Conservation (phyloP, 2,113 vertebrate genomes). For the Danionella cerebrum region DNA sequence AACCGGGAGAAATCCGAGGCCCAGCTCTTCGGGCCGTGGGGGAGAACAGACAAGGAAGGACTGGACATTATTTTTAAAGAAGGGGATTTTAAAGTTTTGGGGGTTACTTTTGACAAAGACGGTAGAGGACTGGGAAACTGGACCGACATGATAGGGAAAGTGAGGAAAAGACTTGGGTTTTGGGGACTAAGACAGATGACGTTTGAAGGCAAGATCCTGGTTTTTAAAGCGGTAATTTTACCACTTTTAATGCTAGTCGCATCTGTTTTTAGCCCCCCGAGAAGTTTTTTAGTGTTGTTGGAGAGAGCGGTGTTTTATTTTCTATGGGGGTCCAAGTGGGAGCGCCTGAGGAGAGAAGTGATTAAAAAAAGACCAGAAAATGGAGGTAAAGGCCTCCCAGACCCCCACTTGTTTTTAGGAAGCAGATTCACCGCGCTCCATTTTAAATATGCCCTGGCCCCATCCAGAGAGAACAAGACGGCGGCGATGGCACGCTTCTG, state of each 20-base stretch:
- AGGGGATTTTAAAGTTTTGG: neutral
- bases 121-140: neutral
- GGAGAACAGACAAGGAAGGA: fast-evolving
- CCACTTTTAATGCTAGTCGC: neutral
- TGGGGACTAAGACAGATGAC: slow-evolving; percentile 23
- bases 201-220: neutral
- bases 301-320: neutral
- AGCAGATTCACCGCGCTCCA: neutral
- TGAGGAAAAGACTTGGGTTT: neutral
- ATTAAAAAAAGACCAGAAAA: no score
- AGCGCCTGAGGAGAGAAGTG: no score
- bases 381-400: neutral
- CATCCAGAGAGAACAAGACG: neutral
- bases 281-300: neutral
- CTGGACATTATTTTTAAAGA: neutral
- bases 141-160: slow-evolving; percentile 9
- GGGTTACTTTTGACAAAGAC: neutral
- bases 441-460: neutral
- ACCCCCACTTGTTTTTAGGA: slow-evolving; percentile 11
- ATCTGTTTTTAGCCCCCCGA: slow-evolving; percentile 25
- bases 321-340: no score
- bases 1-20: slow-evolving; percentile 23
- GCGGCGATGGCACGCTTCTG: neutral
- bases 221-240: slow-evolving; percentile 23
- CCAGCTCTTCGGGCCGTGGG: neutral